A percentile compares a stretch with the other conserved stretches of the same genome.
These are phyloP conservation scores for Omphaloscelis lunosa DNA, from an alignment of 2,888 invertebrate genomes.

Conservation along the genomic window DNA sequence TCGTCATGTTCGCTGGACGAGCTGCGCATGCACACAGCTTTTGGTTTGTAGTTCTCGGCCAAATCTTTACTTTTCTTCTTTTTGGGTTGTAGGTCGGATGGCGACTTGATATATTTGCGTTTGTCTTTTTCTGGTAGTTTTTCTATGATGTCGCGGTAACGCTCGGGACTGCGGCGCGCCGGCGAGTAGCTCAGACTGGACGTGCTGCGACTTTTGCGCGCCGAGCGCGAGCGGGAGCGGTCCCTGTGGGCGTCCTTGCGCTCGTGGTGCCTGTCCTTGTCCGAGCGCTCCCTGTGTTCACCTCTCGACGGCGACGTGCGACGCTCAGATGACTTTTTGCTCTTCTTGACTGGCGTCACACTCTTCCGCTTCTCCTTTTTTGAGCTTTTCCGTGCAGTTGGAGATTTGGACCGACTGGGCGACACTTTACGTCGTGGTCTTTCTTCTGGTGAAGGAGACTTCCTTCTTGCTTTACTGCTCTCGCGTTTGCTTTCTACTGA, in stretches of 20 bases:
- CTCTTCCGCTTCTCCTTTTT: conserved; percentile 77
- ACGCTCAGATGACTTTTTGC: conserved; percentile 74
- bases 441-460: conserved; percentile 75
- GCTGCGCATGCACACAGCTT: conserved; percentile 90
- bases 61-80: conserved; percentile 76
- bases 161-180: conserved; percentile 92
- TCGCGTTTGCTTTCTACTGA: conserved; percentile 73
- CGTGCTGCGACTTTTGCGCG: conserved; percentile 86
- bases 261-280: conserved; percentile 70
- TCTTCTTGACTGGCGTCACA: conserved; percentile 73
- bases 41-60: conserved; percentile 78
- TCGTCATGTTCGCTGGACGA: conserved; percentile 91
- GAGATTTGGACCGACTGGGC: conserved; percentile 78
- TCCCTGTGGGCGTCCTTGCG: conserved; percentile 72
- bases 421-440: conserved; percentile 63
- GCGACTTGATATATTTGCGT: conserved; percentile 87
- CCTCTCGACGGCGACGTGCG: conserved; percentile 69
- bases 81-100: conserved; percentile 82
- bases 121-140: conserved; percentile 90
- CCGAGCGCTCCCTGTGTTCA: conserved; percentile 65
- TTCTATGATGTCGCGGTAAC: conserved; percentile 92
- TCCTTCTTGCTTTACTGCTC: conserved; percentile 70
- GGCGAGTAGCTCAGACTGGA: conserved; percentile 93
- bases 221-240: conserved; percentile 75
- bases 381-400: conserved; percentile 72